Evolutionary conservation across 2,113 vertebrate species (phyloP), one percentile per base, ranked within the genome.

Genomic region (Hyaena hyaena): DNA sequence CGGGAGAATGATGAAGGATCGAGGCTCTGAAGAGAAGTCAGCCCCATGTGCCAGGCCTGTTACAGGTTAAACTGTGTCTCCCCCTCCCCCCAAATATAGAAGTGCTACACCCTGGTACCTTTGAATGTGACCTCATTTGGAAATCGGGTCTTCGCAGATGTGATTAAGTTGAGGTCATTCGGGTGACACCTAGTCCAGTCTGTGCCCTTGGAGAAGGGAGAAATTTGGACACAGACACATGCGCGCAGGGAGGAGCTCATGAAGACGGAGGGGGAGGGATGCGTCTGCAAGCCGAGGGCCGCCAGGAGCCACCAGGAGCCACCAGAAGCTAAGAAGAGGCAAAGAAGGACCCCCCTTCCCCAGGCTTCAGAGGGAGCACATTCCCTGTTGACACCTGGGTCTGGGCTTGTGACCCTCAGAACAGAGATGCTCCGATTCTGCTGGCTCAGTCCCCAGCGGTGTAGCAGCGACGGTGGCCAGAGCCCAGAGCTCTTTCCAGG

Each of bases 191-290:
- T n/a, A 55, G 86, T 58, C 97, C 61, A 43, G 4, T 9, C 28
- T 33, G 9, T 35, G 63, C 68, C 71, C 24, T 84, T n/a, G 17
- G 14, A 16, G 21, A 55, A 83, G 26, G 50, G 50, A 45, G 19
- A 89, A 55, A 7, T 1, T 0, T 26, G 65, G 74, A 74, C 14
- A 10, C 45, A 65, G n/a, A 81, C 43, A 48, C 11, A 45, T 15
- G 7, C 1, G 0, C 1, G 4, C n/a, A 21, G 15, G 21, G 14
- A 53, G 35, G 28, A 14, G 2, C 15, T n/a, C 15, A 4, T 0
- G 80, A 66, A 24, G 45, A 81, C 0, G 0, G 23, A 81, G 35
- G 2, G 7, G 2, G 6, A 48, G 11, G 10, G 15, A 4, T 3
- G 9, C 0, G 1, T 10, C 61, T 35, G 31, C 43, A 80, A 14